Evolutionary conservation across 1,140 invertebrate species (phyloP), one percentile per base, ranked within the genome.

Genomic region (Leptinotarsa texana): DNA sequence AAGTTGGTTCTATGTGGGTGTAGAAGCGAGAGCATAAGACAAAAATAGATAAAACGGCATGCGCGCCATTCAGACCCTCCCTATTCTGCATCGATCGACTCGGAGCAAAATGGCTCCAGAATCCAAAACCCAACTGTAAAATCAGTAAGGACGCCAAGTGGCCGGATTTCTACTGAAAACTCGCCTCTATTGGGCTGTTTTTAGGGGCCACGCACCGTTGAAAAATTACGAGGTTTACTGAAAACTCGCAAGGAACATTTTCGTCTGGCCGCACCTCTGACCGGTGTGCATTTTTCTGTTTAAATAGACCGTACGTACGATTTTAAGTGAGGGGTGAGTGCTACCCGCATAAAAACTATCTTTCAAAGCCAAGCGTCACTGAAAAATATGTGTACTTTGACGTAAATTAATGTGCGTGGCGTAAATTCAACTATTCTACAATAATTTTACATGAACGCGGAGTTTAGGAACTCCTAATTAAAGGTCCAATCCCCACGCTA

Each of bases 331-430:
- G 78, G 80, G 77, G 72, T 61, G 75, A 74, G 74, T 18, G 61
- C 51, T 65, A 69, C 79, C 77, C 80, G 75, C 83, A 83, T 80
- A 84, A 84, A 84, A 84, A 84, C 83, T 84, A 84, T 84, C 83
- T 84, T 79, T 84, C 82, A 82, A 83, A 84, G 82, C 82, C 81
- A 77, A 78, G 80, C 82, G 81, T 82, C 79, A 80, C 78, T 81
- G 83, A 84, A 83, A 84, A 84, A 84, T 84, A 83, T 84, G 82
- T 82, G 83, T 83, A 83, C 82, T 83, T 84, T 84, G 83, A 84
- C 83, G 82, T 84, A 81, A 84, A 84, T 84, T 84, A 84, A 84
- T 84, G 83, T 84, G 83, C 83, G 83, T 83, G 79, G 75, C 82
- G 82, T 82, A 83, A 83, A 84, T 84, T 84, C 81, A 83, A 84